phyloP scores from a whole-genome alignment of 2,113 vertebrate genomes.

The Mormoops blainvillei region DNA sequence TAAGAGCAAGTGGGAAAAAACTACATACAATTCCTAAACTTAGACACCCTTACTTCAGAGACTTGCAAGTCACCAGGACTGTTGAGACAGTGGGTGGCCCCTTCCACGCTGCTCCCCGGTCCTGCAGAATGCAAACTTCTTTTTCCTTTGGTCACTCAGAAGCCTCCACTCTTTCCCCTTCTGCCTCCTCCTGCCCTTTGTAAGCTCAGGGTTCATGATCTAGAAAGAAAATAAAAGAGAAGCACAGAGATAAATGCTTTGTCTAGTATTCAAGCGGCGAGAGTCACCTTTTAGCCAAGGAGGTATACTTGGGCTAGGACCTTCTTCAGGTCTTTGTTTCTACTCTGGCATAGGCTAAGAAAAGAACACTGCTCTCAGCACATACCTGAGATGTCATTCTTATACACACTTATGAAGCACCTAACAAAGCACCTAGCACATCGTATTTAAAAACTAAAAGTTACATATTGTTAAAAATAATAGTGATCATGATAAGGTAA shows the following conservation, averaged over 20 bases:
- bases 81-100: not conserved
- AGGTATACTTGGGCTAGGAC: not conserved
- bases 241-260: not conserved
- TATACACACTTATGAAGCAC: not conserved
- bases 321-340: not conserved
- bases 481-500: not conserved
- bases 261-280: not conserved
- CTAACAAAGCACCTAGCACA: not conserved
- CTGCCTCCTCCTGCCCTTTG: not conserved
- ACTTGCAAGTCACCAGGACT: not conserved
- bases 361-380: not conserved
- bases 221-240: not conserved
- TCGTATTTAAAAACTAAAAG: not conserved
- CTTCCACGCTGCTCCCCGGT: not conserved
- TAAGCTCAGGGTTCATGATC: not conserved
- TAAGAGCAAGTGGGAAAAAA: not conserved
- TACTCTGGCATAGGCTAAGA: not conserved
- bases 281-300: not conserved
- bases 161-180: not conserved
- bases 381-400: not conserved
- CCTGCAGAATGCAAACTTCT: not conserved
- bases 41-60: not conserved
- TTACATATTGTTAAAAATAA: not conserved
- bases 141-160: not conserved
- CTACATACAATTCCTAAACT: not conserved